Evolutionary conservation across 2,888 invertebrate genomes (phyloP).

Genomic region (Molanna angustata): DNA sequence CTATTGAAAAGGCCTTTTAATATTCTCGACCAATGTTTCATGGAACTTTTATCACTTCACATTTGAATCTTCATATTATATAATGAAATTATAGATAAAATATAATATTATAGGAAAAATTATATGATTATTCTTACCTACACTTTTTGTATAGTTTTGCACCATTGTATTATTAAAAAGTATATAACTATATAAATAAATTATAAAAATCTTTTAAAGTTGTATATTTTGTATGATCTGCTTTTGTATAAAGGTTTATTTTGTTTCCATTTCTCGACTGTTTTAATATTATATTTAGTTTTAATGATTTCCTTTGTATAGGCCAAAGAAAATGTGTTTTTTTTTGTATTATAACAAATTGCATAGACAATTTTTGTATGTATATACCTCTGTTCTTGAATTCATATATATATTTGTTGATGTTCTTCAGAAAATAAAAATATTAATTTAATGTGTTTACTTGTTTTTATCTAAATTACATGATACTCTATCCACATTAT

Average conservation of each 20-base stretch:
- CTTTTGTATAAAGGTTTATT: constrained; percentile 6
- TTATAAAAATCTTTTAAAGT: background rate
- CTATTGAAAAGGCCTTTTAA: no score
- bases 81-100: no score
- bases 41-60: no score
- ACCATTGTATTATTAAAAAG: background rate
- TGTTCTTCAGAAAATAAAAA: constrained; percentile 57
- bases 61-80: no score
- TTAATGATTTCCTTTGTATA: constrained; percentile 18
- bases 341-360: constrained; percentile 21
- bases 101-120: no score
- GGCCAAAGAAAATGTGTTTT: constrained; percentile 25
- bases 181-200: background rate
- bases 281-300: background rate
- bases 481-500: no score
- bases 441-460: constrained; percentile 41
- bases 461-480: constrained; percentile 8
- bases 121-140: no score
- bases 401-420: constrained; percentile 48
- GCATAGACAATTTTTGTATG: constrained; percentile 23
- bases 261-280: constrained; percentile 3
- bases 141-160: background rate
- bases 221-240: constrained; percentile 2
- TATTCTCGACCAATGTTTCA: no score
- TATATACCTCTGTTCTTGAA: constrained; percentile 19